Conservation (phyloP, 2,888 invertebrate genomes). For the Brachylomia viminalis region DNA sequence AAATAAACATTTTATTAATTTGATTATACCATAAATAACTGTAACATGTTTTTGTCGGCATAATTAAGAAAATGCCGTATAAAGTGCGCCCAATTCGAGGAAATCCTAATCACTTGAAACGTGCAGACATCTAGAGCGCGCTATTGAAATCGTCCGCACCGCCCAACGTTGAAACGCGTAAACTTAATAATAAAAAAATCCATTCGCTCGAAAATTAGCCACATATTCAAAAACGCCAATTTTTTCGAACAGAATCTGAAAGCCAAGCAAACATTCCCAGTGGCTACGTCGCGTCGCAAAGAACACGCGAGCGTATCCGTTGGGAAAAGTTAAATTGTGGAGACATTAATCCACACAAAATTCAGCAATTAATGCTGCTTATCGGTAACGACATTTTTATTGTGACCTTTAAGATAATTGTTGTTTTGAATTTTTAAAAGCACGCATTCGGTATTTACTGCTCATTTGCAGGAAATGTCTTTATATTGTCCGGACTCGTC, state of each 20-base stretch:
- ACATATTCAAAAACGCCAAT: neutral
- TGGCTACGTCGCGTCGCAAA: conserved; percentile 46
- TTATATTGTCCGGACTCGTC: conserved; percentile 28
- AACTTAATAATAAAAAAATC: neutral
- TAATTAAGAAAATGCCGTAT: conserved; percentile 9
- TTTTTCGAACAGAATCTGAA: neutral
- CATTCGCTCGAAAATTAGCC: neutral
- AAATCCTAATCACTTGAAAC: conserved; percentile 14
- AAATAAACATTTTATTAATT: conserved; percentile 42
- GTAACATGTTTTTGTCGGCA: conserved; percentile 2
- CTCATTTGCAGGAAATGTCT: conserved; percentile 45
- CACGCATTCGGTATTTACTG: conserved; percentile 34
- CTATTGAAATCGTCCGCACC: neutral
- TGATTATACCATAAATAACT: conserved; percentile 19
- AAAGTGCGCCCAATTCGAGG: neutral
- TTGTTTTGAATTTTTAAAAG: conserved; percentile 54
- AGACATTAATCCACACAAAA: conserved; percentile 54
- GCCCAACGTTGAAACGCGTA: neutral
- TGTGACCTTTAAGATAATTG: conserved; percentile 58
- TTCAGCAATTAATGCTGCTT: conserved; percentile 46
- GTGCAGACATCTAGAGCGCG: neutral
- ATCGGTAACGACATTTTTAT: conserved; percentile 57
- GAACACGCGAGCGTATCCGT: conserved; percentile 52
- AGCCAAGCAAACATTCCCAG: conserved; percentile 48
- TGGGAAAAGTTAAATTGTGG: conserved; percentile 60